A percentile compares a stretch with the other conserved stretches of the same genome.
phyloP scores from a whole-genome alignment of 2,797 vertebrate genomes.

The Danio albolineatus region DNA sequence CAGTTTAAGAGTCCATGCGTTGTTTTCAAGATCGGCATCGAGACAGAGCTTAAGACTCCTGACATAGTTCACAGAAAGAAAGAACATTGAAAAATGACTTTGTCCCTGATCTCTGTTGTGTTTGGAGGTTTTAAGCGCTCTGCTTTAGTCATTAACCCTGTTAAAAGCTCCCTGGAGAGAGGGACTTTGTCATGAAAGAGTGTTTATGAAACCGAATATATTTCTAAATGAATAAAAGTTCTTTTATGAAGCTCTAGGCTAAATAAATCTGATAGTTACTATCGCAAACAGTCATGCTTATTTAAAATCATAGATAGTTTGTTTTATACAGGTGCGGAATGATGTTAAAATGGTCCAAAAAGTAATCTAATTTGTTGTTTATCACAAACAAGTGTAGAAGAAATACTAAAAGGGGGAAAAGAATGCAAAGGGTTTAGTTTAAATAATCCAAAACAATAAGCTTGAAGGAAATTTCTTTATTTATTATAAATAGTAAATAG shows the following conservation, averaged over 20 bases:
- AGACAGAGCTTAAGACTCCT: constrained; percentile 12
- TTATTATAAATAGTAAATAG: constrained; percentile 99
- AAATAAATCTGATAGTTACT: constrained; percentile 48
- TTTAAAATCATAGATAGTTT: constrained; percentile 29
- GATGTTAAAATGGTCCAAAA: constrained; percentile 18
- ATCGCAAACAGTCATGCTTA: constrained; percentile 45
- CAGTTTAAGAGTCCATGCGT: too few relatives aligned
- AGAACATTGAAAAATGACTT: constrained; percentile 63
- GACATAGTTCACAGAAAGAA: constrained; percentile 32
- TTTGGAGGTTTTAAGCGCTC: constrained; percentile 76
- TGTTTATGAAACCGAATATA: constrained; percentile 79
- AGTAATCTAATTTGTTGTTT: constrained; percentile 41
- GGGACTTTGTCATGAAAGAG: constrained; percentile 78
- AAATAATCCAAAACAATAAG: neutral
- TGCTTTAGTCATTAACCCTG: constrained; percentile 81
- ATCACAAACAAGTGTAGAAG: constrained; percentile 17
- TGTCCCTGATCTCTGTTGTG: constrained; percentile 63
- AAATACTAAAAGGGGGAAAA: neutral
- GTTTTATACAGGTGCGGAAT: constrained; percentile 7
- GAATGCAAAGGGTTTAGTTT: neutral
- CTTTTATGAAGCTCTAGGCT: constrained; percentile 44
- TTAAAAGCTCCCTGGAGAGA: constrained; percentile 74
- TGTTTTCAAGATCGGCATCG: too few relatives aligned
- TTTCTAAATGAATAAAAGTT: constrained; percentile 73
- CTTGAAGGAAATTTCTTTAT: constrained; percentile 54